These are phyloP conservation scores for Malacoctenus gilli DNA, from an alignment of 2,797 vertebrate genomes.

Conservation along the genomic window DNA sequence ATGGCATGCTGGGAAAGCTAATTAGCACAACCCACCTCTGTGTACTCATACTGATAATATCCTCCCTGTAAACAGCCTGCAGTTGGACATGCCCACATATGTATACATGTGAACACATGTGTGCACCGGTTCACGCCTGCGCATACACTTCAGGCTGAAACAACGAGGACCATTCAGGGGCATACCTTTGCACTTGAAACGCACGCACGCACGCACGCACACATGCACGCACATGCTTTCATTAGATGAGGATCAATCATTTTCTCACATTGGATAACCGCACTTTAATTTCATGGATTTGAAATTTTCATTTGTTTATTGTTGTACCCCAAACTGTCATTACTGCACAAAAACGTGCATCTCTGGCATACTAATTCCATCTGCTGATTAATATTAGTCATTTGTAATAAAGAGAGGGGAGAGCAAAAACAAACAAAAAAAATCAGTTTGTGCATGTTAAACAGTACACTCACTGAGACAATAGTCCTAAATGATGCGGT, in stretches of 20 bases:
- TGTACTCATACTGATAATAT: slow-evolving; percentile 72
- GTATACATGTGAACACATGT: slow-evolving; percentile 13
- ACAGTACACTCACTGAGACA: slow-evolving; percentile 1
- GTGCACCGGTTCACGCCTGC: background rate
- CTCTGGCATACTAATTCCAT: slow-evolving; percentile 51
- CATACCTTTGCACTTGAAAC: background rate
- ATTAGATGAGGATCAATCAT: slow-evolving; percentile 74
- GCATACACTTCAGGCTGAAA: slow-evolving; percentile 25
- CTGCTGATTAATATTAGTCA: slow-evolving; percentile 50
- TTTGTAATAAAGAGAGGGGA: slow-evolving; percentile 25
- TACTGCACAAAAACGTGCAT: slow-evolving; percentile 43
- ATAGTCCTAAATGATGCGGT: background rate
- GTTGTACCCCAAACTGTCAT: slow-evolving; percentile 70
- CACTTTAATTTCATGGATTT: slow-evolving; percentile 77
- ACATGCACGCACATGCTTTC: slow-evolving; percentile 45
- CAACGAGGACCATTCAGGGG: slow-evolving; percentile 14
- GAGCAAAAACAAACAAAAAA: slow-evolving; percentile 3
- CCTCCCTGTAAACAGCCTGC: slow-evolving; percentile 56
- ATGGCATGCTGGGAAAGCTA: slow-evolving; percentile 82
- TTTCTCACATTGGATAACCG: slow-evolving; percentile 70
- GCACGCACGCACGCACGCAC: slow-evolving; percentile 4
- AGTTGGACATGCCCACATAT: slow-evolving; percentile 63
- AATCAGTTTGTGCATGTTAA: slow-evolving; percentile 13
- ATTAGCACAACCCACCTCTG: slow-evolving; percentile 81
- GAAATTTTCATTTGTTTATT: slow-evolving; percentile 76